Evolutionary conservation across 2,888 invertebrate genomes (phyloP), one percentile per base, ranked within the genome.

Genomic region (Drymonia ruficornis): DNA sequence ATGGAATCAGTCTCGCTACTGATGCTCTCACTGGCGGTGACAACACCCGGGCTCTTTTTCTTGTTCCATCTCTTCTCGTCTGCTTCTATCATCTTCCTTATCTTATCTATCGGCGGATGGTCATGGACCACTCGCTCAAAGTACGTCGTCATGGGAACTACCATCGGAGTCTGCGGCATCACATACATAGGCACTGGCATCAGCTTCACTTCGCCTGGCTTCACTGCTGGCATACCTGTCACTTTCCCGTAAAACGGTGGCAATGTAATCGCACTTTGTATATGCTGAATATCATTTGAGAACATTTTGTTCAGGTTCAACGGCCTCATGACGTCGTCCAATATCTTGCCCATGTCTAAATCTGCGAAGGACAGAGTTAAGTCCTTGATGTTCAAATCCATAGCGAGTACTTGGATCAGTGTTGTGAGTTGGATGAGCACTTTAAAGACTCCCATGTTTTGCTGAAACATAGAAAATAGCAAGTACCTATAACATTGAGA

Each of bases 91-190:
- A 86, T 65, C 43, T 67, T 61, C 49, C 65, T 76, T 16, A 91
- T 81, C 36, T 76, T 59, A 12, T 73, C 43, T 1, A 81, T 42
- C 0, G 88, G 83, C 0, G 91, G 91, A 53, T 91, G 91, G 40
- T 88, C 67, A 45, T 89, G 91, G 4, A 73, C 59, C 4, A 90
- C 87, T 0, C 82, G 84, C 54, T 90, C 89, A 58, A 65, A 91
- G 23, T 78, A 78, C 0, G 83, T 65, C 23, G 63, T 77, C 36
- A 75, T 83, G 6, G 83, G 86, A 0, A 86, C 44, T 1, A 87
- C 53, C 0, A 87, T 19, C 0, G 89, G 83, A 2, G 61, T 44
- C 49, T 63, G 51, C 0, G 70, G 70, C n/a, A 52, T 49, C 23
- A 57, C 60, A n/a, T 68, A 52, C 28, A 62, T 51, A 1, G 67